A percentile compares a stretch with the other conserved stretches of the same genome.
phyloP scores from a whole-genome alignment of 1,140 invertebrate species.

The Drosophila ohnishii region DNA sequence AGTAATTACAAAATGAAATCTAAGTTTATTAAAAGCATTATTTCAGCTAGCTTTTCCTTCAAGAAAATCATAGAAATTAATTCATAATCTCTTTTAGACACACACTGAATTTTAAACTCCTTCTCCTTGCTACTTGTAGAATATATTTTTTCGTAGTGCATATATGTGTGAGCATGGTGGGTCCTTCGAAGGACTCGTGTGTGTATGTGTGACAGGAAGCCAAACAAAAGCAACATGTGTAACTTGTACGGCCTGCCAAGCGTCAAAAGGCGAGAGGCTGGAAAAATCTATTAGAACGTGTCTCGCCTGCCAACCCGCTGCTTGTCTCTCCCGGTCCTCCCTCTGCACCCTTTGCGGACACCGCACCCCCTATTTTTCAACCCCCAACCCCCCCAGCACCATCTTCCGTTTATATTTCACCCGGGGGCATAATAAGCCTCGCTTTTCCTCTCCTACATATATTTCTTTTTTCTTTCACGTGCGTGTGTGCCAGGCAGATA shows the following conservation, averaged over 20 bases:
- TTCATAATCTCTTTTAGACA: background rate
- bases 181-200: background rate
- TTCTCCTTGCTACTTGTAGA: background rate
- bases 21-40: background rate
- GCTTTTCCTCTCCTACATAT: constrained; percentile 19
- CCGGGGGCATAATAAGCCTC: constrained; percentile 77
- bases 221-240: constrained; percentile 81
- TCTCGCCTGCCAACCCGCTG: constrained; percentile 71
- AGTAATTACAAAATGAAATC: background rate
- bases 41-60: background rate
- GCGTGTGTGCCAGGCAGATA: constrained; percentile 60
- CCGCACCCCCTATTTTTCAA: background rate
- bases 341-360: constrained; percentile 3
- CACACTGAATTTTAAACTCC: background rate
- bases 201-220: constrained; percentile 70
- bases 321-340: constrained; percentile 9
- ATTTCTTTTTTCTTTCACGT: constrained; percentile 42
- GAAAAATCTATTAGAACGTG: constrained; percentile 81
- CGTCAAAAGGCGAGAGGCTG: constrained; percentile 73
- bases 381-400: constrained; percentile 1
- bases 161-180: constrained; percentile 2
- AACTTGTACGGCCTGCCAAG: constrained; percentile 70
- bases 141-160: constrained; percentile 15
- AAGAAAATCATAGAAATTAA: no score
- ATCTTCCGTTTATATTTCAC: constrained; percentile 67